These are phyloP conservation scores for Acrocephalus kingi DNA, from an alignment of 2,113 vertebrate species.

Conservation along the genomic window DNA sequence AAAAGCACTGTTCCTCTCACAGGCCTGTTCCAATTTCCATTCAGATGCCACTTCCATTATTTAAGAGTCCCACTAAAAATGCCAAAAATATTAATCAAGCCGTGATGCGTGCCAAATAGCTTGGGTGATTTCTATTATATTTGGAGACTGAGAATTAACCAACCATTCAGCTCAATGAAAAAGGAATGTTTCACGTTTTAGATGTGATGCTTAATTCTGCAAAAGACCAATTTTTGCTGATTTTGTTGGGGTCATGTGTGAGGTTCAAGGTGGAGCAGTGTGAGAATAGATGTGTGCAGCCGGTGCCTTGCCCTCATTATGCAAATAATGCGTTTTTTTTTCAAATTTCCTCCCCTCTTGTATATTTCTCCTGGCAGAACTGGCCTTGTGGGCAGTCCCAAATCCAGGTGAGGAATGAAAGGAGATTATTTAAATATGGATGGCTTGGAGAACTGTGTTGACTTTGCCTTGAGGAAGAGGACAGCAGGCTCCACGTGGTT, in stretches of 20 bases:
- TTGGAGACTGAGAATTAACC: slow-evolving; percentile 12
- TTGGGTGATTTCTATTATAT: background rate
- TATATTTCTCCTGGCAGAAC: background rate
- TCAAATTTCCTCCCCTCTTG: background rate
- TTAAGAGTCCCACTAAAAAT: slow-evolving; percentile 17
- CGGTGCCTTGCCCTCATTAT: background rate
- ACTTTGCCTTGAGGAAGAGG: background rate
- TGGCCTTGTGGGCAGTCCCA: background rate
- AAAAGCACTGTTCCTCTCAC: background rate
- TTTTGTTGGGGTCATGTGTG: background rate
- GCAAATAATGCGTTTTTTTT: background rate
- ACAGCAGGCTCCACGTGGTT: background rate
- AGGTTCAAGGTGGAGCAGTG: background rate
- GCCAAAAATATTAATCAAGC: slow-evolving; percentile 38
- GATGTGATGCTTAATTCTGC: background rate
- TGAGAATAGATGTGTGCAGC: background rate
- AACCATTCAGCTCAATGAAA: background rate
- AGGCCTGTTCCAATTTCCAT: slow-evolving; percentile 30
- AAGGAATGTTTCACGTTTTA: background rate
- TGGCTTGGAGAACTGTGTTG: background rate
- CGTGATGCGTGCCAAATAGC: background rate
- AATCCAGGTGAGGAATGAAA: background rate
- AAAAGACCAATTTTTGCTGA: background rate
- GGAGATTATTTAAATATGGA: background rate
- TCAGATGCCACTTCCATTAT: slow-evolving; percentile 53